These are phyloP conservation scores for Torymus auratus DNA, from an alignment of 2,888 invertebrate genomes.

Conservation along the genomic window DNA sequence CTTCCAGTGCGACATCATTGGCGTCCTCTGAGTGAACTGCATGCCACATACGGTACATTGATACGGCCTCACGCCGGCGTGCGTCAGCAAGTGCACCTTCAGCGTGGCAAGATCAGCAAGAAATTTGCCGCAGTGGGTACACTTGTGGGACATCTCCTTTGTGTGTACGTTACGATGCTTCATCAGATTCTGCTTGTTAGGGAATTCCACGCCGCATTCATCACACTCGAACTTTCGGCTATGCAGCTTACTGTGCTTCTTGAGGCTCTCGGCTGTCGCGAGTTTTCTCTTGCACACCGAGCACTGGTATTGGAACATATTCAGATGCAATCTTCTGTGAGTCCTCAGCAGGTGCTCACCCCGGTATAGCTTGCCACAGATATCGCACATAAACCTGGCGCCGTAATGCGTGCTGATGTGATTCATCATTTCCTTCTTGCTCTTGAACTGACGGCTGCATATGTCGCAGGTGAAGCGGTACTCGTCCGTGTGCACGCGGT, in stretches of 20 bases:
- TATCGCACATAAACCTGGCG: conserved; percentile 68
- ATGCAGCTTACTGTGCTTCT: conserved; percentile 67
- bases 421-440: conserved; percentile 68
- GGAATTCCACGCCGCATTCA: conserved; percentile 58
- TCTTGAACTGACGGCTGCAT: conserved; percentile 67
- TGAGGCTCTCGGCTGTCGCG: conserved; percentile 65
- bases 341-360: conserved; percentile 67
- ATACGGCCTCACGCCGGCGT: conserved; percentile 66
- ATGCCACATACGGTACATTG: conserved; percentile 66
- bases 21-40: conserved; percentile 76
- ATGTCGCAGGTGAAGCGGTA: conserved; percentile 67
- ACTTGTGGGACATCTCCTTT: conserved; percentile 52
- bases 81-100: conserved; percentile 65
- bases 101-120: conserved; percentile 69
- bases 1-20: conserved; percentile 62
- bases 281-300: conserved; percentile 67
- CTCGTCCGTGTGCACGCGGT: conserved; percentile 61
- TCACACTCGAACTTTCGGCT: conserved; percentile 66
- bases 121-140: conserved; percentile 63
- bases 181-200: conserved; percentile 30
- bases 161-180: conserved; percentile 60
- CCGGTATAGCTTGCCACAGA: conserved; percentile 68
- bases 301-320: conserved; percentile 67
- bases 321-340: conserved; percentile 64
- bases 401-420: conserved; percentile 65